A percentile compares a stretch with the other conserved stretches of the same genome.
Evolutionary conservation across 2,113 vertebrate genomes (phyloP).

Genomic region (Campylomormyrus numenius): DNA sequence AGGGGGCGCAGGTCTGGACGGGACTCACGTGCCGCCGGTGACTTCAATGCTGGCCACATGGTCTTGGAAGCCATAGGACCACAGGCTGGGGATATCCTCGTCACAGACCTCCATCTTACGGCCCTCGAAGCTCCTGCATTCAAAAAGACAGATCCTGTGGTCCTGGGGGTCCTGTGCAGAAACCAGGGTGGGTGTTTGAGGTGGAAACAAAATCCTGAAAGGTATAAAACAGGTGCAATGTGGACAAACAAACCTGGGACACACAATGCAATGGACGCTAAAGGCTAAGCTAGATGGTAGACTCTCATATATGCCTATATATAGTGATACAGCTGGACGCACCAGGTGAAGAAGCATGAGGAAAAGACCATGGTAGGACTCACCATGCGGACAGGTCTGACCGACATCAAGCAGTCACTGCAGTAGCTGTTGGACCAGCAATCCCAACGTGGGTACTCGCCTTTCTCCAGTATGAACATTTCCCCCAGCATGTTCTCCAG

Average conservation of each 20-base stretch:
- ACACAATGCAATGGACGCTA: background rate
- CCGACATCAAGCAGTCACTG: slow-evolving; percentile 65
- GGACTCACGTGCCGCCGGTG: slow-evolving; percentile 68
- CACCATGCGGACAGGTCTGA: slow-evolving; percentile 69
- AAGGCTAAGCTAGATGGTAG: background rate
- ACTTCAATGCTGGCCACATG: slow-evolving; percentile 68
- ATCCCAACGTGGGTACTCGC: slow-evolving; percentile 75
- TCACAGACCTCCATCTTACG: slow-evolving; percentile 76
- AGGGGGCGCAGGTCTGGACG: background rate
- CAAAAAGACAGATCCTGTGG: slow-evolving; percentile 70
- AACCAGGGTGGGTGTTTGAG: background rate
- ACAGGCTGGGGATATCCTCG: slow-evolving; percentile 73
- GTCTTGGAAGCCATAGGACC: slow-evolving; percentile 73
- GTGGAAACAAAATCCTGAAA: background rate
- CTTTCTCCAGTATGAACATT: slow-evolving; percentile 75
- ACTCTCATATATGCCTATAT: background rate
- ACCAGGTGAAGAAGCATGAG: background rate
- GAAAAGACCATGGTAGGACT: slow-evolving; percentile 6
- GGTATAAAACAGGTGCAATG: background rate
- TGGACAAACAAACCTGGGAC: background rate
- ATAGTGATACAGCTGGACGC: background rate
- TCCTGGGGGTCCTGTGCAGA: slow-evolving; percentile 61
- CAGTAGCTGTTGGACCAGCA: slow-evolving; percentile 76
- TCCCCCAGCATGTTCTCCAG: slow-evolving; percentile 68
- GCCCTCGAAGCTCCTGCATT: slow-evolving; percentile 66